Conservation (phyloP, 2,797 vertebrate genomes). For the Megalops cyprinoides region DNA sequence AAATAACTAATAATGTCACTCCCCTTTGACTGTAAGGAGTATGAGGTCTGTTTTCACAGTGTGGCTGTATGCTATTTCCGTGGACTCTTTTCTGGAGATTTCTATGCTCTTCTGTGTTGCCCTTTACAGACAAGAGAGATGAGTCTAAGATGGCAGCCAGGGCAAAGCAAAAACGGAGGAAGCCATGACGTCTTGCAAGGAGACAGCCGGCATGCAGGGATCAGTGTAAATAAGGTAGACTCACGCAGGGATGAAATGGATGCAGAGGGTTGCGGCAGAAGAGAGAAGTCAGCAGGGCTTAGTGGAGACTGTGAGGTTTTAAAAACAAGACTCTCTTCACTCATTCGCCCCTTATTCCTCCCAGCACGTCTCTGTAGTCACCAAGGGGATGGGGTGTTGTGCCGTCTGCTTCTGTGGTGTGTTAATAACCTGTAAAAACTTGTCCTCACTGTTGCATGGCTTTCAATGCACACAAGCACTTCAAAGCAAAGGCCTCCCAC, state of each 20-base stretch:
- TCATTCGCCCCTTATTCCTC: slow-evolving; percentile 71
- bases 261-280: slow-evolving; percentile 75
- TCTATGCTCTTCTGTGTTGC: slow-evolving; percentile 62
- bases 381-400: slow-evolving; percentile 53
- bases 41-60: not conserved
- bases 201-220: slow-evolving; percentile 67
- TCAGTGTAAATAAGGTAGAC: slow-evolving; percentile 78
- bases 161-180: slow-evolving; percentile 68
- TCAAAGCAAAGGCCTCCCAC: slow-evolving; percentile 66
- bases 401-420: slow-evolving; percentile 64
- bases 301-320: slow-evolving; percentile 75
- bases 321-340: slow-evolving; percentile 65
- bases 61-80: slow-evolving; percentile 42
- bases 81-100: slow-evolving; percentile 62
- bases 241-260: slow-evolving; percentile 61
- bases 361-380: slow-evolving; percentile 67
- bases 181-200: slow-evolving; percentile 63
- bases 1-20: slow-evolving; percentile 55
- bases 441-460: slow-evolving; percentile 45
- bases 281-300: slow-evolving; percentile 71
- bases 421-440: slow-evolving; percentile 71
- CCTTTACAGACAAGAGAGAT: slow-evolving; percentile 67
- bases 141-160: slow-evolving; percentile 68
- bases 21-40: not conserved
- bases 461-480: slow-evolving; percentile 66